Percentiles rank a stretch among this genome's conserved stretches.
Evolutionary conservation across 1,140 invertebrate genomes (phyloP).

Genomic region (Anagrus nilaparvatae): DNA sequence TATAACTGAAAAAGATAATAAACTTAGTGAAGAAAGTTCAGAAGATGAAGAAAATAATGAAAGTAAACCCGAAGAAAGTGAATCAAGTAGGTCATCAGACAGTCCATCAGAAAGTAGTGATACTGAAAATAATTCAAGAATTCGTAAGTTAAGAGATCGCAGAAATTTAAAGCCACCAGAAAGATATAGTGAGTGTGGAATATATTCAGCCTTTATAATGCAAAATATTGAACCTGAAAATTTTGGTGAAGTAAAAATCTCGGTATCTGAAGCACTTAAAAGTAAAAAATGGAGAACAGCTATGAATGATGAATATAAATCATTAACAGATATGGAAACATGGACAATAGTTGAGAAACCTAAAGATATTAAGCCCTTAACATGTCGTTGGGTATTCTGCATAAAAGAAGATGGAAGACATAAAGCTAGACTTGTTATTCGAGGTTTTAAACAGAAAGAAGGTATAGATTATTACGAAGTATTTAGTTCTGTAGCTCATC

Average conservation of each 20-base stretch:
- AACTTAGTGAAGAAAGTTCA: not conserved
- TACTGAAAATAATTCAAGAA: not conserved
- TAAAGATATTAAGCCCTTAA: slow-evolving; percentile 20
- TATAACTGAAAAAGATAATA: not conserved
- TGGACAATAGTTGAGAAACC: slow-evolving; percentile 30
- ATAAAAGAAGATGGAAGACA: slow-evolving; percentile 17
- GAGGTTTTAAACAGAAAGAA: slow-evolving; percentile 2
- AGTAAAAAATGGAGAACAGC: slow-evolving; percentile 24
- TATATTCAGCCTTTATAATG: not conserved
- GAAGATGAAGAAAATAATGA: not conserved
- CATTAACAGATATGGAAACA: slow-evolving; percentile 28
- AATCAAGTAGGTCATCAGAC: not conserved
- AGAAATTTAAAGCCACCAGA: not conserved
- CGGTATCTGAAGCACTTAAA: not conserved
- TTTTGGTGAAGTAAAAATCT: not conserved
- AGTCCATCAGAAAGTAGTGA: no score
- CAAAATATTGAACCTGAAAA: not conserved
- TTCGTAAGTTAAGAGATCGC: not conserved
- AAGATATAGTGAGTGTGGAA: not conserved
- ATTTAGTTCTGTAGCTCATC: no score
- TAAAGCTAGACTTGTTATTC: slow-evolving; percentile 1
- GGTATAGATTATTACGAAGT: no score
- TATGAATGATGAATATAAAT: slow-evolving; percentile 31
- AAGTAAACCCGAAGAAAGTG: not conserved
- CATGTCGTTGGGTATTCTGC: slow-evolving; percentile 30